Conservation (phyloP, 1,140 invertebrate species). For the Tetraneura akinire region DNA sequence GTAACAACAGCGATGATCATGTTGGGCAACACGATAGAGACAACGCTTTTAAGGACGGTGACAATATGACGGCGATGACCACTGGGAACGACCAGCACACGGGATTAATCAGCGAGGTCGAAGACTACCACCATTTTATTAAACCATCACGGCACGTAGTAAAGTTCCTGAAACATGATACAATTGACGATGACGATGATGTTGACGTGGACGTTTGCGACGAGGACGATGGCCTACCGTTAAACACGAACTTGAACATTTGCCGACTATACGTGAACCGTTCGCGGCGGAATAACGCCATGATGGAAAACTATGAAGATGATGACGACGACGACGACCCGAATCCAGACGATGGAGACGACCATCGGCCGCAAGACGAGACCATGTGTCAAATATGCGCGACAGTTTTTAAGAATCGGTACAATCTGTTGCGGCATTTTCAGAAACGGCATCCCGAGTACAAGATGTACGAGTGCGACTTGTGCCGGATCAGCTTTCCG, state of each 20-base stretch:
- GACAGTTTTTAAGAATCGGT: constrained; percentile 60
- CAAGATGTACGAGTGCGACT: constrained; percentile 55
- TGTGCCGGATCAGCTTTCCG: constrained; percentile 65
- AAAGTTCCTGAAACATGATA: background rate
- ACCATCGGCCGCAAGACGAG: background rate
- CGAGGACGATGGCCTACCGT: background rate
- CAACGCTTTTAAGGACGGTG: background rate
- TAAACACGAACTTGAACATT: background rate
- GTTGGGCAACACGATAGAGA: background rate
- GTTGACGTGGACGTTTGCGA: background rate
- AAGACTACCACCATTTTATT: too few species aligned
- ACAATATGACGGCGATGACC: background rate
- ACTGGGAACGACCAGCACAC: background rate
- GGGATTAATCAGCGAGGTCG: too few species aligned
- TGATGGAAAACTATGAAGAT: background rate
- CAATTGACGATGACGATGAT: background rate
- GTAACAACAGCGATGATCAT: background rate
- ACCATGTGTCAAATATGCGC: constrained; percentile 61
- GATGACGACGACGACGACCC: background rate
- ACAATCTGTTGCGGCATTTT: constrained; percentile 54
- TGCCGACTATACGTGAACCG: background rate
- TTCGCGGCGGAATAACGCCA: background rate
- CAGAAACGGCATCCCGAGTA: constrained; percentile 41
- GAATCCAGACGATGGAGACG: too few species aligned
- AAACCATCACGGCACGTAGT: background rate